Conservation (phyloP, 2,888 invertebrate genomes). For the Periphyllus acericola region DNA sequence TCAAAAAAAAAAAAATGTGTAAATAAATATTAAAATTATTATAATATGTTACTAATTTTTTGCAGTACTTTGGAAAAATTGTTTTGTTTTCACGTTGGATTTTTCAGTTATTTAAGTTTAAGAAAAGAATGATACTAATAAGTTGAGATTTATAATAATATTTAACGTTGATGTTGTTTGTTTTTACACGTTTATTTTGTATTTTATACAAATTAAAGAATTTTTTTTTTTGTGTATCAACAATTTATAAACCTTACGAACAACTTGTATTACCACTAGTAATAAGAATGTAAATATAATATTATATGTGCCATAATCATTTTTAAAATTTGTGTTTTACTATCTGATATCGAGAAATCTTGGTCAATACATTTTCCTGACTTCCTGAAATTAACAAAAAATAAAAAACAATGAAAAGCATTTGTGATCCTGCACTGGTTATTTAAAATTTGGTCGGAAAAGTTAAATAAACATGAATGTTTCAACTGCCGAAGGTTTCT, state of each 20-base stretch:
- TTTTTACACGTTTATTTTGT: conserved; percentile 53
- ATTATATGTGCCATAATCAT: conserved; percentile 45
- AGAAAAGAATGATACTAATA: background rate
- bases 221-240: conserved; percentile 19
- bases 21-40: conserved; percentile 30
- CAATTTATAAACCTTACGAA: conserved; percentile 27
- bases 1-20: conserved; percentile 3
- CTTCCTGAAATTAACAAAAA: too few species aligned
- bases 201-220: conserved; percentile 28
- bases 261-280: conserved; percentile 45
- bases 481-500: too few species aligned
- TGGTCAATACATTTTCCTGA: too few species aligned
- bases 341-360: background rate
- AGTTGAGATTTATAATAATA: conserved; percentile 23
- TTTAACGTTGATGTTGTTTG: conserved; percentile 45
- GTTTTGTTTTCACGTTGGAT: conserved; percentile 2
- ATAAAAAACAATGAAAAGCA: too few species aligned
- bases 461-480: too few species aligned
- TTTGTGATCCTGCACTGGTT: too few species aligned
- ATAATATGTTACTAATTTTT: conserved; percentile 11
- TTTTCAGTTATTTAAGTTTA: background rate
- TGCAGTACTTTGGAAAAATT: background rate
- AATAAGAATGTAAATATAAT: conserved; percentile 51
- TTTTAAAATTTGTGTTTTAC: conserved; percentile 3
- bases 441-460: too few species aligned